Evolutionary conservation across 2,113 vertebrate species (phyloP).

Genomic region (Alligator sinensis): DNA sequence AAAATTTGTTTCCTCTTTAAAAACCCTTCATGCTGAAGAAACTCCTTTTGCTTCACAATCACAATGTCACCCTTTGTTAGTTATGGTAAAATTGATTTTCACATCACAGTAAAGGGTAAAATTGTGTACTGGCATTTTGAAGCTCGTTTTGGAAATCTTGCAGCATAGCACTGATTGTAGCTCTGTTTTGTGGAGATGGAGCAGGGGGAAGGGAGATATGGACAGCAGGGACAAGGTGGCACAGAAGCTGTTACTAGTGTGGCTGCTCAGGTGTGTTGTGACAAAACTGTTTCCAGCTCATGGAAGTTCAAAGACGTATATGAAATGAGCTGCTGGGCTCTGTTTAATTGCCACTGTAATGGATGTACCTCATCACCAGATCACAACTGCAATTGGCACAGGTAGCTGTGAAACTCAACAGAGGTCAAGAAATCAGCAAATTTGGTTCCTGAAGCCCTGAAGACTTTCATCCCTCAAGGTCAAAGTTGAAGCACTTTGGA

Average conservation of each 20-base stretch:
- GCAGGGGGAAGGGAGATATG: neutral
- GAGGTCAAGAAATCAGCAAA: neutral
- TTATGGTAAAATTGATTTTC: neutral
- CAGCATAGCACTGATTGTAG: neutral
- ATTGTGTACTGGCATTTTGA: neutral
- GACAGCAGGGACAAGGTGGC: neutral
- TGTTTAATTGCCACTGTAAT: neutral
- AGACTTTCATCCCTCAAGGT: neutral
- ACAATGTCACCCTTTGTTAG: slow-evolving; percentile 1
- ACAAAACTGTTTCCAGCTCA: neutral
- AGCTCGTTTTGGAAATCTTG: neutral
- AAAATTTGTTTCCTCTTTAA: slow-evolving; percentile 8
- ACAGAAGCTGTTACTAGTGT: neutral
- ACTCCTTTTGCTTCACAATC: slow-evolving; percentile 1
- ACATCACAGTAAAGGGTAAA: neutral
- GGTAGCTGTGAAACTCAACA: neutral
- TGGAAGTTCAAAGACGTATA: too few relatives aligned
- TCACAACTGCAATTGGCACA: neutral
- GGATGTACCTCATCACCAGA: neutral
- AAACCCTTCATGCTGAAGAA: slow-evolving; percentile 25
- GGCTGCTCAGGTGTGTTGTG: accelerated
- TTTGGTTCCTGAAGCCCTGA: too few relatives aligned
- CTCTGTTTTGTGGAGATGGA: neutral
- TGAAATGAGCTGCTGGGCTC: neutral
- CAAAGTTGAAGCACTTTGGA: neutral